Evolutionary conservation across 2,797 vertebrate species (phyloP), one percentile per base, ranked within the genome.

Genomic region (Hippopotamyrus pictus): DNA sequence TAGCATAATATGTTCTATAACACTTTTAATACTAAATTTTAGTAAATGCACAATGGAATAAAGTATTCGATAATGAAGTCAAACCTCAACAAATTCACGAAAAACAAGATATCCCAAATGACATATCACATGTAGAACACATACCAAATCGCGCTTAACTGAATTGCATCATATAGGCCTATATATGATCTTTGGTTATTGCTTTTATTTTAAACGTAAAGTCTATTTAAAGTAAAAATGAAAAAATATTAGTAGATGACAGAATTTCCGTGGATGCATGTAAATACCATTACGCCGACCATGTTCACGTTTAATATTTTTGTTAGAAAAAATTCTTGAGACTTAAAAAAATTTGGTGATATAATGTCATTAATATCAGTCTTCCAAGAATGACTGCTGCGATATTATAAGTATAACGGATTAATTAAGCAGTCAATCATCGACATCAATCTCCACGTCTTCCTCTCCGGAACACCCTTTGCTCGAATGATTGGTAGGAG

Each of bases 401-500:
- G 8, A 48, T 82, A 46, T 65, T n/a, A 19, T 65, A 65, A 59
- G 83, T 57, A 51, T 50, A 57, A 25, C 86, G 76, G 25, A 84
- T 88, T n/a, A 86, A 86, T 88, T 54, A 82, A 50, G 50, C 69
- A 69, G 57, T 96, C 95, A 98, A 92, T 98, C 97, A 92, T 97
- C 97, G 91, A 98, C 97, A 90, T 98, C 97, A 88, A 98, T 98
- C 93, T 98, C 97, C 94, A 97, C 97, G 69, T 98, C 97, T 89
- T 97, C 97, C 22, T 97, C 97, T 91, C 97, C 97, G 1, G 97
- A 97, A 93, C 96, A 97, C 89, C 97, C 96, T 93, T 96, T 95
- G 93, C 96, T 96, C 86, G 95, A 95, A 91, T 94, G 95, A 93
- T 97, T 96, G 92, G 96, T 95, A 93, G 96, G 96, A 41, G 96